Base-by-base conservation (phyloP, 1,140 invertebrate species). In the Hestina assimilis region DNA sequence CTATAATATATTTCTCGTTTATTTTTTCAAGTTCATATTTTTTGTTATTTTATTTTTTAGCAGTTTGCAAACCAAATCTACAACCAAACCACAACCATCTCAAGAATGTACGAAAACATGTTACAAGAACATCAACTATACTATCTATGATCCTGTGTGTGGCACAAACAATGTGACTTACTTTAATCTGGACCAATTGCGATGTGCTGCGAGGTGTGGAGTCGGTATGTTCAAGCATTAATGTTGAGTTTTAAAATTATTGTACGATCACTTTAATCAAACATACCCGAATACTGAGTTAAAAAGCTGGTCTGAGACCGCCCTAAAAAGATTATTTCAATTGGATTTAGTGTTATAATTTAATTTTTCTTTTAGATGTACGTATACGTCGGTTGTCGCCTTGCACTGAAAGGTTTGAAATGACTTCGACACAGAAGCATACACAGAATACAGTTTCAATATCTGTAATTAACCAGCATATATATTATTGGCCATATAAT, bases 151-250 rank as follows among this genome's bases (percentile, higher is more conserved):
- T 1, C 56, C 59, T 8, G 59, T 71, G 1, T 71, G 68, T 45
- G 68, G 58, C 6, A 67, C 58, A n/a, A 35, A 71, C 43, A 47
- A 31, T 14, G 61, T 71, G 8, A 67, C 69, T 4, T 71, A 68
- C 31, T 19, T 53, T 4, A 65, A 63, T 41, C 21, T 59, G 5
- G 42, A 54, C 23, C 38, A 48, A 6, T 29, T 71, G 12, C 24
- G 53, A 12, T 71, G 69, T 51, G 63, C 46, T 11, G 23, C 45
- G 8, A 29, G 19, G 3, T 75, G 72, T 51, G 72, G 72, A 21
- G 35, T 58, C 17, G 52, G 72, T 75, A 57, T 63, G 65, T 33
- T 1, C n/a, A n/a, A n/a, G n/a, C n/a, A n/a, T n/a, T n/a, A n/a
- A n/a, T n/a, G n/a, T n/a, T n/a, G n/a, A n/a, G n/a, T n/a, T n/a